Evolutionary conservation across 2,113 vertebrate species (phyloP), one percentile per base, ranked within the genome.

Genomic region (Numida meleagris): DNA sequence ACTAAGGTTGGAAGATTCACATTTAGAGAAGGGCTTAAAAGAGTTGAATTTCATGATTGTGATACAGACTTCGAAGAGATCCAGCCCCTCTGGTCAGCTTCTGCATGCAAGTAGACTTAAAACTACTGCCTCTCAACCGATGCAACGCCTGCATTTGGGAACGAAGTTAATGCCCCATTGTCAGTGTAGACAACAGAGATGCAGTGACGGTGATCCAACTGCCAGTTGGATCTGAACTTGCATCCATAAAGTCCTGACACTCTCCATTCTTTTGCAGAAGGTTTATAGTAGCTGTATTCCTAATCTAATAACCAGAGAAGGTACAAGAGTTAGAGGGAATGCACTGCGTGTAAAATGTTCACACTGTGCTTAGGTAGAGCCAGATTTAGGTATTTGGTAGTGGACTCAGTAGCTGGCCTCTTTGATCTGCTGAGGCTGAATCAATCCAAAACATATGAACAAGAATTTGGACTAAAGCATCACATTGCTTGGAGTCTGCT

Each of bases 161-260:
- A 17, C 4, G 3, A 25, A 33, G 12, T 9, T 33, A 34, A 83
- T 24, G 12, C 24, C 2, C 4, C 43, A 0, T 5, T 23, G 34
- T 38, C 42, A 12, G 0, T 10, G 40, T 51, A 31, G 25, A 9
- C 0, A 6, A 1, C 2, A 34, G 31, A 86, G 6, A 74, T 3
- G 2, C 4, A 2, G 0, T 0, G 17, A 7, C 4, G 11, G 38
- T 43, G 53, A 46, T 31, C 13, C 57, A 46, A 3, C 8, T 1
- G 7, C 8, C 6, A 23, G 10, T 10, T 58, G n/a, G 38, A 31
- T 48, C 42, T 74, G 61, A n/a, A 15, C 12, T 29, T 62, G 24
- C 24, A 27, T 40, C 24, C 36, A 36, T 14, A 65, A 11, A 46
- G 0, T 21, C 16, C 29, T 86, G 12, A 6, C 12, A 34, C 11